Evolutionary conservation across 2,113 vertebrate genomes (phyloP).

Genomic region (Holacanthus passer): DNA sequence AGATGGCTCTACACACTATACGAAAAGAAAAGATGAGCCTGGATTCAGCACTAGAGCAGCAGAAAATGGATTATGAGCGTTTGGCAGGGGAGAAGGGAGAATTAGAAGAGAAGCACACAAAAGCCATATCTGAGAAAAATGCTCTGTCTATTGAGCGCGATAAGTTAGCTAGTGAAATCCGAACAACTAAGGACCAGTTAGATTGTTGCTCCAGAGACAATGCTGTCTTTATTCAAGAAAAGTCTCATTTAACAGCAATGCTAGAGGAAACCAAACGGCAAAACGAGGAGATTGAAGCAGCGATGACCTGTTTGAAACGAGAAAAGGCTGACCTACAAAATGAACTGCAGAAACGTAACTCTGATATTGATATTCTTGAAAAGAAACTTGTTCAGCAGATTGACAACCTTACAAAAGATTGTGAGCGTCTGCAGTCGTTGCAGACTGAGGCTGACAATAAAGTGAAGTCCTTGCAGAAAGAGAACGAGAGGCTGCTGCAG

Average conservation of each 20-base stretch:
- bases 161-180: constrained; percentile 75
- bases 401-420: constrained; percentile 79
- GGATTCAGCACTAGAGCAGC: constrained; percentile 81
- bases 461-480: constrained; percentile 75
- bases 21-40: constrained; percentile 87
- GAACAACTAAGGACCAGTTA: constrained; percentile 82
- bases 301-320: constrained; percentile 71
- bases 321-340: constrained; percentile 78
- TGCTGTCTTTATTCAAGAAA: constrained; percentile 79
- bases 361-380: constrained; percentile 79
- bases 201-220: constrained; percentile 78
- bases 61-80: constrained; percentile 82
- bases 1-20: constrained; percentile 83
- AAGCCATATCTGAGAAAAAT: constrained; percentile 76
- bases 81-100: constrained; percentile 81
- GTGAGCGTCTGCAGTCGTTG: constrained; percentile 69
- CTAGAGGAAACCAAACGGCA: constrained; percentile 83
- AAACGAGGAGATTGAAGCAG: constrained; percentile 73
- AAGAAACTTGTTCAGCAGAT: constrained; percentile 79
- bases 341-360: constrained; percentile 80
- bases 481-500: constrained; percentile 66
- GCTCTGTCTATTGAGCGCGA: constrained; percentile 82
- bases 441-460: constrained; percentile 71
- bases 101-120: constrained; percentile 82
- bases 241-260: constrained; percentile 77